Evolutionary conservation across 1,140 invertebrate species (phyloP), one percentile per base, ranked within the genome.

Genomic region (Chironomus striatipennis): DNA sequence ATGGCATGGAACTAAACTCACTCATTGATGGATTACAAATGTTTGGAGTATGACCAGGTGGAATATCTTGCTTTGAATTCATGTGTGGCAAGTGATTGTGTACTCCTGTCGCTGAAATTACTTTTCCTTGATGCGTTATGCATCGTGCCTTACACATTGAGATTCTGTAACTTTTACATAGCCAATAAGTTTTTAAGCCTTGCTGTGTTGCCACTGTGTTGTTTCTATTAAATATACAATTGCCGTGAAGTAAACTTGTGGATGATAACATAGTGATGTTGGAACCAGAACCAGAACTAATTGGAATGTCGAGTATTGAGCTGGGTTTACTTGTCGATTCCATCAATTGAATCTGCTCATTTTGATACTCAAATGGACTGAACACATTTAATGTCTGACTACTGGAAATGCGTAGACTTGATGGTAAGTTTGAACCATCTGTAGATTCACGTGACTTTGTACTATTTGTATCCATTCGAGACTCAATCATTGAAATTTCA

Each of bases 151-250:
- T 79, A 43, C 81, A 82, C 81, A 82, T 82, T 76, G 80, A 81
- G 73, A 82, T 82, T 42, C 81, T 79, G 77, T 82, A 82, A 9
- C 81, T 81, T 73, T 82, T 82, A 76, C 81, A 82, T 67, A 82
- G 77, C 81, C 81, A 82, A 75, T 82, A 82, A 57, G 81, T 82
- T 80, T 82, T 82, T 81, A 82, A 82, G 74, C 81, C 81, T 78
- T 82, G 81, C 75, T 82, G 81, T 43, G 81, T 82, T 77, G 81
- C 81, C 42, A 82, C 81, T 65, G 81, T 82, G 76, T 82, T 82
- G 76, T 82, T 82, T 70, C 81, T 79, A 76, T 82, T 82, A 73
- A 82, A 82, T 42, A 82, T 80, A 76, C 81, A 82, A 73, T 81
- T 81, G 73, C 80, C 81, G 76, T 82, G 81, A 34, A 82, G 77